Conservation (phyloP, 2,113 vertebrate species). For the Bos taurus region ARS-UCD2.0 NC_037338.1:31074001-31074500, state of each 20-base stretch:
- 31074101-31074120: neutral
- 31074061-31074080: neutral
- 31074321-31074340: neutral
- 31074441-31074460: neutral
- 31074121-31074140: neutral
- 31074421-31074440: neutral
- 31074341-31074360: neutral
- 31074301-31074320: neutral
- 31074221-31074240: neutral
- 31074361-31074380: neutral
- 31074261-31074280: neutral
- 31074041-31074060: neutral
- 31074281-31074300: neutral
- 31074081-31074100: neutral
- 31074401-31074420: neutral
- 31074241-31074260: neutral
- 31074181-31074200: neutral
- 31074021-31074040: neutral
- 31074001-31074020: neutral
- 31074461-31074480: neutral
- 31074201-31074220: neutral
- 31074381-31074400: slow-evolving; percentile 5
- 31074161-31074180: fast-evolving
- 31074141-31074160: neutral
- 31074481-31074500: neutral